These are phyloP conservation scores for Acrocephalus scirpaceus DNA, from an alignment of 2,797 vertebrate species.

Conservation along the genomic window DNA sequence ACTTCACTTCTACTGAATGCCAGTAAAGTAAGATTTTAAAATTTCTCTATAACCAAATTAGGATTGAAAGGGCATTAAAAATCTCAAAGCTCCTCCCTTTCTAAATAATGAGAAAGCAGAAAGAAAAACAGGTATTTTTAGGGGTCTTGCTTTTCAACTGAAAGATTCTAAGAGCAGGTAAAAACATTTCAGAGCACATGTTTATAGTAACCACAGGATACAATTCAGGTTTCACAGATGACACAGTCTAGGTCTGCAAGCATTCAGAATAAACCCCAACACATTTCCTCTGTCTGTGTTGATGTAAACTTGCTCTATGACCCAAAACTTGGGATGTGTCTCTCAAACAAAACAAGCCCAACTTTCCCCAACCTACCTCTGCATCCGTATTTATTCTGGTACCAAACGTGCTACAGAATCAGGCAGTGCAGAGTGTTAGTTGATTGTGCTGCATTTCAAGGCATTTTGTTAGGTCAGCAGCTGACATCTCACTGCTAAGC, in stretches of 20 bases:
- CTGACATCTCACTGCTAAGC: constrained; percentile 62
- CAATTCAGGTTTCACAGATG: background rate
- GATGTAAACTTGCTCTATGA: background rate
- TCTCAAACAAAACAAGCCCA: background rate
- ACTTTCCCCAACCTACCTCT: background rate
- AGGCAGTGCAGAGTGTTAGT: constrained; percentile 45
- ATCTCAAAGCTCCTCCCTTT: background rate
- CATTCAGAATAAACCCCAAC: background rate
- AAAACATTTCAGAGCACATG: background rate
- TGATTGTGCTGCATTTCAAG: constrained; percentile 65
- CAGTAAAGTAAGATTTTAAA: background rate
- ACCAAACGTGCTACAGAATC: constrained; percentile 36
- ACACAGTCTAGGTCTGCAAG: background rate
- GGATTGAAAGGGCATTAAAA: background rate
- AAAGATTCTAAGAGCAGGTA: background rate
- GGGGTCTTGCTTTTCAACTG: background rate
- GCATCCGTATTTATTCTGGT: background rate
- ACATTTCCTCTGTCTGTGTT: background rate
- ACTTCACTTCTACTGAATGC: background rate
- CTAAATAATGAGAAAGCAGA: background rate
- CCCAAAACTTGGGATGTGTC: background rate
- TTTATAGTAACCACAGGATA: background rate
- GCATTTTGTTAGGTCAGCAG: constrained; percentile 68
- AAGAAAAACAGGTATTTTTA: background rate
- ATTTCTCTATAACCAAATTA: background rate